Evolutionary conservation across 2,113 vertebrate genomes (phyloP), one percentile per base, ranked within the genome.

Genomic region (Alethe castanea): DNA sequence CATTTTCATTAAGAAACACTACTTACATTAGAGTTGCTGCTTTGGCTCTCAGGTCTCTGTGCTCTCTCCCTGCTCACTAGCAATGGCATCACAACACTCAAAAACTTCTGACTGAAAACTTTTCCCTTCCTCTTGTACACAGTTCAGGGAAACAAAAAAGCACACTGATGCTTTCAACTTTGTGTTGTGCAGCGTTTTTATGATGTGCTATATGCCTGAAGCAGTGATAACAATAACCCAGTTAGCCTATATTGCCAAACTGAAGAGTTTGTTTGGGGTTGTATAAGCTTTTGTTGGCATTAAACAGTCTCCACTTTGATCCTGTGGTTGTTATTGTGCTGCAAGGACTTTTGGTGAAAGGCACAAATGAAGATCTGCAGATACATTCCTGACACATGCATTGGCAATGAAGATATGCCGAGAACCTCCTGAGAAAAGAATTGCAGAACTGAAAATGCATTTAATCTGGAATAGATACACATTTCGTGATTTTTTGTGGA

Each of bases 261-360:
- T 54, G 24, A 74, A 25, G 54, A 70, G 40, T 80, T 95, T 77
- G 17, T 92, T 54, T 95, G 95, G 44, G 66, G 14, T 95, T 92
- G 38, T 96, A 95, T 48, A 96, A 97, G 87, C 25, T 98, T 71
- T 94, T 40, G 0, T 44, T 97, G 31, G 86, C 84, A 86, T 73
- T 92, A 81, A 96, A 76, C 45, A 94, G 86, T 66, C 69, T 97
- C 50, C 11, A 4, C 72, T 96, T 98, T 81, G 93, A 97, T 94
- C 95, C 94, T 3, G 2, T 97, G 61, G 78, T 96, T 80, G 14
- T 86, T 98, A 91, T 60, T 94, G 95, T 96, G 90, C 44, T 97
- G 92, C 33, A 94, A 95, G 78, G 82, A 93, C 38, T 97, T 98
- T 88, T 85, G 92, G 31, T 65, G 59, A 73, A 96, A 95, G 77